phyloP scores from a whole-genome alignment of 2,113 vertebrate species.

The Delphinus delphis region DNA sequence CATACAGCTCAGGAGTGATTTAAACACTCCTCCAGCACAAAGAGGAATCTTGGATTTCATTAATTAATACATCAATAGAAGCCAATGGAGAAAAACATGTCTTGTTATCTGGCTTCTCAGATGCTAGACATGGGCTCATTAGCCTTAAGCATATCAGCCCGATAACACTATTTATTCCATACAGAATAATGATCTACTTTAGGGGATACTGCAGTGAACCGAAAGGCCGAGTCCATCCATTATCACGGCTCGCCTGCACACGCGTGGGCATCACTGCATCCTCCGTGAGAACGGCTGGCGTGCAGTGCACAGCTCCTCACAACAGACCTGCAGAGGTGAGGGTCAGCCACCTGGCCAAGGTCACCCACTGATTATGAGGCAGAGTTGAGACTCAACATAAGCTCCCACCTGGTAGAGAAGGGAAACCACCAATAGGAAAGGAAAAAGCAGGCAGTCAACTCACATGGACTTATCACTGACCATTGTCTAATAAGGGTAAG shows the following conservation, averaged over 20 bases:
- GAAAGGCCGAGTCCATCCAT: constrained; percentile 66
- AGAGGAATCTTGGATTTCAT: constrained; percentile 78
- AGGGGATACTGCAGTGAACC: constrained; percentile 66
- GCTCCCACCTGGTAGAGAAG: background rate
- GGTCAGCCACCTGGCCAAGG: background rate
- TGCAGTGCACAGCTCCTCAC: rapidly evolving
- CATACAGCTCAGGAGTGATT: constrained; percentile 43
- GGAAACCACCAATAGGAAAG: background rate
- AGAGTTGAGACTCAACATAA: background rate
- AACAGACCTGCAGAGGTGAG: background rate
- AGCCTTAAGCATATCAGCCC: constrained; percentile 82
- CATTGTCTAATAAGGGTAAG: background rate
- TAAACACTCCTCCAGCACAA: constrained; percentile 69
- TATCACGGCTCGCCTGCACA: constrained; percentile 56
- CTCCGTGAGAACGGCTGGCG: rapidly evolving
- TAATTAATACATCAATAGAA: constrained; percentile 86
- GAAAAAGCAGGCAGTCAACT: background rate
- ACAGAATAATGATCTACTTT: constrained; percentile 82
- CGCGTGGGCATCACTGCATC: rapidly evolving
- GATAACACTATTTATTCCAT: constrained; percentile 84
- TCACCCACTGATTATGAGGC: background rate
- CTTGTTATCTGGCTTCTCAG: constrained; percentile 84
- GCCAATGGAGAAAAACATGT: constrained; percentile 80
- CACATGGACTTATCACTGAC: background rate
- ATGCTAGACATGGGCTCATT: constrained; percentile 84